Percentiles rank a stretch among this genome's conserved stretches.
phyloP scores from a whole-genome alignment of 2,888 invertebrate species.

The Parascotia fuliginaria region DNA sequence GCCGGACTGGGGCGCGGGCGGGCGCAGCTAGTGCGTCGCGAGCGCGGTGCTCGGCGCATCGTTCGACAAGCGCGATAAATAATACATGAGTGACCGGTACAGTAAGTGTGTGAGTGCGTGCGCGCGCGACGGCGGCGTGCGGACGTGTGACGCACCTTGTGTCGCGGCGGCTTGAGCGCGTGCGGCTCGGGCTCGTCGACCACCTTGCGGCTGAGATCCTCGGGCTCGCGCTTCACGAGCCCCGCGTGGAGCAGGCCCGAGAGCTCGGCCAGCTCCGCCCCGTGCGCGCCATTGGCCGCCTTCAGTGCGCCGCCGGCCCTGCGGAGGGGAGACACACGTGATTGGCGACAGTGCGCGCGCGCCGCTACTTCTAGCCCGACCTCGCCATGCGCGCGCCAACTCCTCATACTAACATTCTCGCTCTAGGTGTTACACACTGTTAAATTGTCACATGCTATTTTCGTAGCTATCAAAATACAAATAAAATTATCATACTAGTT shows the following conservation, averaged over 20 bases:
- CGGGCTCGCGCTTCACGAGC: constrained; percentile 92
- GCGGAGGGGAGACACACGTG: constrained; percentile 86
- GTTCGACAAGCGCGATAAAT: constrained; percentile 86
- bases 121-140: constrained; percentile 84
- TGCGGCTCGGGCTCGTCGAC: constrained; percentile 86
- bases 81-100: constrained; percentile 85
- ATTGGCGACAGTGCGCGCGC: constrained; percentile 79
- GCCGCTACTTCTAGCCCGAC: constrained; percentile 61
- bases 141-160: constrained; percentile 87
- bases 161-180: constrained; percentile 87
- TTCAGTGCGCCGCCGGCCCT: constrained; percentile 87
- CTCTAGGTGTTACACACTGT: constrained; percentile 58
- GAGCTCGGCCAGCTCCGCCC: constrained; percentile 88
- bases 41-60: constrained; percentile 85
- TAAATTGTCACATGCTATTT: constrained; percentile 58
- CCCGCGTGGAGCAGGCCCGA: constrained; percentile 87
- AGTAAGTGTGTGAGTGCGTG: constrained; percentile 82
- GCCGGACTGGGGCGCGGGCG: constrained; percentile 86
- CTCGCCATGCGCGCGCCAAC: constrained; percentile 66
- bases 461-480: constrained; percentile 48
- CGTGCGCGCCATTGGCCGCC: constrained; percentile 89
- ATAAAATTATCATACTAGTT: constrained; percentile 58
- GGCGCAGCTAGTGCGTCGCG: constrained; percentile 85
- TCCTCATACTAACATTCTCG: constrained; percentile 64
- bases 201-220: constrained; percentile 91